Evolutionary conservation across 2,888 invertebrate genomes (phyloP), one percentile per base, ranked within the genome.

Genomic region (Cryptocheilus praepositus): DNA sequence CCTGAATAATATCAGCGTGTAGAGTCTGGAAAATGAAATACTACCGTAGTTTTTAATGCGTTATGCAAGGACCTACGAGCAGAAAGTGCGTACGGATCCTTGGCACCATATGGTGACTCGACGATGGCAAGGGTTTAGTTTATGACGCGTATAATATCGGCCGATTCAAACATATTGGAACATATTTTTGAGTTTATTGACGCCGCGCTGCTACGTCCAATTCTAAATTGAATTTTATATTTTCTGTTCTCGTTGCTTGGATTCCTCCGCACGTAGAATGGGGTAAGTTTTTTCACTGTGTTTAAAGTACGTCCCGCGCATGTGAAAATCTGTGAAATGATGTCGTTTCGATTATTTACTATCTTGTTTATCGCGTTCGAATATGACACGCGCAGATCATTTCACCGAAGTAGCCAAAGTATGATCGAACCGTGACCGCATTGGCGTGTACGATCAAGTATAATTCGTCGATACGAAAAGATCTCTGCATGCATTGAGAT

Each of bases 261-360:
- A 64, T n/a, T 22, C 21, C 16, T n/a, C 19, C 51, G n/a, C 13
- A 18, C 13, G 46, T 77, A 86, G 86, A 86, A 86, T 59, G 86
- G 86, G 86, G 86, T 87, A 81, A 87, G 86, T 83, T 52, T 61
- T 0, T 25, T 54, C n/a, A 1, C 28, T 1, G 46, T 16, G n/a
- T 18, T 36, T 36, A 7, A 36, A 36, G 11, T 36, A 2, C 13
- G 36, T 36, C 13, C 8, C 11, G 36, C 8, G 36, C 11, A 36
- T 36, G 36, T 36, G 36, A 36, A 36, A 36, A 36, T 36, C 36
- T 1, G 3, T 28, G 4, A 28, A 7, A 28, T 28, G n/a, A n/a
- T n/a, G n/a, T 28, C 28, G 28, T 5, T 28, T 3, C 28, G 28
- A n/a, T n/a, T n/a, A n/a, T n/a, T n/a, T n/a, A n/a, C 25, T 25